A percentile compares a stretch with the other conserved stretches of the same genome.
Evolutionary conservation across 1,140 invertebrate species (phyloP).

Genomic region (Drosophila hydei): DNA sequence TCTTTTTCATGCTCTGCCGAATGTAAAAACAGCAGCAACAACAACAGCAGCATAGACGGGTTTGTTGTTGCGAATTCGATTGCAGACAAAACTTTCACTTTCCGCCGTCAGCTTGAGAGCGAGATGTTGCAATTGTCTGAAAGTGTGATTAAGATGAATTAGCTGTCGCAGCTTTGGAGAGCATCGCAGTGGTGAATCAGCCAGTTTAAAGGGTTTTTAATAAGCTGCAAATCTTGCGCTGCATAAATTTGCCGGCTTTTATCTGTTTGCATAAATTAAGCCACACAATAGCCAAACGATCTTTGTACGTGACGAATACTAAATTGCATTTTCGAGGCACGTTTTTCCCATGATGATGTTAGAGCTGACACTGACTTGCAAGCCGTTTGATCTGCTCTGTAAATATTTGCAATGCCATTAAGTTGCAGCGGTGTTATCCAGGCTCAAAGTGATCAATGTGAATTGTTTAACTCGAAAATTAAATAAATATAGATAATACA

Average conservation of each 20-base stretch:
- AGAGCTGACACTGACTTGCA: neutral
- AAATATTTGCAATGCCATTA: neutral
- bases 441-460: too few species aligned
- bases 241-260: constrained; percentile 8
- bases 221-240: constrained; percentile 4
- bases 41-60: constrained; percentile 13
- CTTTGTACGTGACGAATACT: constrained; percentile 12
- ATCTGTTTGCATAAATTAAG: constrained; percentile 14
- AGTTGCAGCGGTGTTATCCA: neutral
- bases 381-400: neutral
- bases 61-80: constrained; percentile 67
- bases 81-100: constrained; percentile 74
- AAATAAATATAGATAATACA: too few species aligned
- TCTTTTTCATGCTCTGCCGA: constrained; percentile 56
- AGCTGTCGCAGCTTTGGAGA: constrained; percentile 5
- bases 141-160: constrained; percentile 25
- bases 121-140: constrained; percentile 30
- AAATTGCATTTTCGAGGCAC: neutral
- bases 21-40: constrained; percentile 45
- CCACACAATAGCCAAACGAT: constrained; percentile 8
- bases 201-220: constrained; percentile 23
- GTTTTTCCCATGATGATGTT: constrained; percentile 7
- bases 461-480: too few species aligned
- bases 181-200: constrained; percentile 49
- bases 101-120: constrained; percentile 20